phyloP scores from a whole-genome alignment of 37 sponge, comb jelly and placozoan species.

The Ianthella basta region DNA sequence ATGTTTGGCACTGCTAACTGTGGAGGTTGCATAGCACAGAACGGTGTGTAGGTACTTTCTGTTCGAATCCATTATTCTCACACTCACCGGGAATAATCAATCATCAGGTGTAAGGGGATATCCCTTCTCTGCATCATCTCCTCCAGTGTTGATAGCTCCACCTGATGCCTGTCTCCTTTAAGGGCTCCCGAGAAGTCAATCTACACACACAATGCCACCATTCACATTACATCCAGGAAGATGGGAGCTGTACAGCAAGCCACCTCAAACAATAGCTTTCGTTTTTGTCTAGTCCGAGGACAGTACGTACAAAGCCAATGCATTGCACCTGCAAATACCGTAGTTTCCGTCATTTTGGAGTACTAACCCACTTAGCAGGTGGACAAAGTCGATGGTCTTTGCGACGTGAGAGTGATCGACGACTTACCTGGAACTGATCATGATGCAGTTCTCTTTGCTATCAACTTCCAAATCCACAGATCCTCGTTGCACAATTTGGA shows the following conservation, averaged over 20 bases:
- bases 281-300: too few species aligned
- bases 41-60: too few species aligned
- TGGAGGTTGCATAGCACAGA: too few species aligned
- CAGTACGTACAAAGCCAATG: too few species aligned
- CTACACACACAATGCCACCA: not conserved
- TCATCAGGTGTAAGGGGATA: conserved; percentile 5
- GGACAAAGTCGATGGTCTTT: too few species aligned
- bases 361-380: conserved; percentile 38
- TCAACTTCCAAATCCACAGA: too few species aligned
- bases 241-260: not conserved
- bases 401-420: too few species aligned
- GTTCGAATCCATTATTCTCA: too few species aligned
- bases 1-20: too few species aligned
- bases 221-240: not conserved
- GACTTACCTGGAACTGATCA: too few species aligned
- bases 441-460: too few species aligned
- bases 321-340: not conserved
- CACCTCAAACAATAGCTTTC: not conserved
- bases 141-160: not conserved
- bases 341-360: not conserved
- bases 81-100: conserved; percentile 45
- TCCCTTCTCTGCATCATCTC: not conserved
- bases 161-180: not conserved
- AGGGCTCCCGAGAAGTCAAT: conserved; percentile 35
- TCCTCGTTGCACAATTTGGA: too few species aligned